Conservation (phyloP, 2,797 vertebrate genomes). For the Danionella dracula region DNA sequence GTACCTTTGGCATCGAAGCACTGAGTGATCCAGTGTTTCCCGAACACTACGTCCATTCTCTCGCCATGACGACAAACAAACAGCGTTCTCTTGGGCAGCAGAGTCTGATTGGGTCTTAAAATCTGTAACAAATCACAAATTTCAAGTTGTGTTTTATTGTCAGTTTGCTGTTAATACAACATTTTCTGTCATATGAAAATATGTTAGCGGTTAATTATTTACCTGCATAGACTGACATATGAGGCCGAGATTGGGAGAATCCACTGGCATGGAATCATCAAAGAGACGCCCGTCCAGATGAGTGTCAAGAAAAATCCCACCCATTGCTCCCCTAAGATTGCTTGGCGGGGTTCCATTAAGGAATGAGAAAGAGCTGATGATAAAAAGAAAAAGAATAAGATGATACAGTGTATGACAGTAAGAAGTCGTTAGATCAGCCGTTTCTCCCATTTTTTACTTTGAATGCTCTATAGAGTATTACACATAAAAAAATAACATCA, state of each 20-base stretch:
- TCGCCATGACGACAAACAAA: conserved; percentile 97
- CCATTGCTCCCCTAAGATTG: conserved; percentile 53
- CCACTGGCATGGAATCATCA: conserved; percentile 76
- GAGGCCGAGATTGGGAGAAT: conserved; percentile 70
- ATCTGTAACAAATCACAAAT: conserved; percentile 63
- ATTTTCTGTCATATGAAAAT: neutral
- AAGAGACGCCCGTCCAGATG: conserved; percentile 76
- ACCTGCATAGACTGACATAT: conserved; percentile 92
- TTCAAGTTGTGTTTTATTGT: no score
- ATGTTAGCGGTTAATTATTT: neutral
- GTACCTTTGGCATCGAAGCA: conserved; percentile 97
- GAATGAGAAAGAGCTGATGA: conserved; percentile 89
- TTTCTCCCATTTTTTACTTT: no score
- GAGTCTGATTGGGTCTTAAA: conserved; percentile 70
- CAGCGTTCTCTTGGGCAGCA: conserved; percentile 82
- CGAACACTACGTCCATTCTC: conserved; percentile 98
- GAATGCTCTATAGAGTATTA: no score
- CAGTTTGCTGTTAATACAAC: no score
- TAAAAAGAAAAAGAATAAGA: no score
- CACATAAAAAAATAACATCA: no score
- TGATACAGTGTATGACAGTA: neutral
- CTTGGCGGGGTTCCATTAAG: conserved; percentile 72
- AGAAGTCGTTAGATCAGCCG: no score
- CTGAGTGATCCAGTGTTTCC: conserved; percentile 95
- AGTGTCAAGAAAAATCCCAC: conserved; percentile 70